Percentiles rank a stretch among this genome's conserved stretches.
Conservation (phyloP, 2,113 vertebrate genomes). For the Thymallus thymallus region DNA sequence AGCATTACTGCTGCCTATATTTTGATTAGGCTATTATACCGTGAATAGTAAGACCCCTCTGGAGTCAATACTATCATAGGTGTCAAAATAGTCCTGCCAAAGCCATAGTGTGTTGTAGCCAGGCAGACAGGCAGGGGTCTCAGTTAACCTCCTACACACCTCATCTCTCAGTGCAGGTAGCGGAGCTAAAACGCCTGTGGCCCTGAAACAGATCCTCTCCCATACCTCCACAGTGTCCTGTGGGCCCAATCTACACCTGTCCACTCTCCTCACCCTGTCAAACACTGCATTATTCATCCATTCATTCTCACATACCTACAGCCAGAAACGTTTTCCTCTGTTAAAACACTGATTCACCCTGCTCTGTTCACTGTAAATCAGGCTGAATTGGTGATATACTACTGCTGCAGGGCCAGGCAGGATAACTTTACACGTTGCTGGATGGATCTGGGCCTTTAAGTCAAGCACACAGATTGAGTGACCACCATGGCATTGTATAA, state of each 20-base stretch:
- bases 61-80: constrained; percentile 1
- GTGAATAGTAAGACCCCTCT: too few species aligned
- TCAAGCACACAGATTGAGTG: not conserved
- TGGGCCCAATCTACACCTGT: constrained; percentile 34
- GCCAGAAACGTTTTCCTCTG: constrained; percentile 29
- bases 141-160: not conserved
- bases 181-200: constrained; percentile 29
- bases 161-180: constrained; percentile 20
- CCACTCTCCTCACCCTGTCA: constrained; percentile 36
- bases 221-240: constrained; percentile 29
- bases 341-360: constrained; percentile 10
- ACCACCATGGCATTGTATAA: constrained; percentile 8
- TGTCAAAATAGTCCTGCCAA: not conserved
- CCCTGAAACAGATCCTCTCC: constrained; percentile 41
- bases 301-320: constrained; percentile 17
- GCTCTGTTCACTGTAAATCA: constrained; percentile 16
- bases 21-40: too few species aligned
- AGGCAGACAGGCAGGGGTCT: not conserved
- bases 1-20: too few species aligned
- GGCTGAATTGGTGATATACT: constrained; percentile 52
- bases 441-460: not conserved
- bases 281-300: constrained; percentile 46
- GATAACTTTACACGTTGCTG: not conserved
- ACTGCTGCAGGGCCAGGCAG: constrained; percentile 48
- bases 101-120: too few species aligned